Conservation (phyloP, 2,113 vertebrate genomes). For the Bucco capensis region DNA sequence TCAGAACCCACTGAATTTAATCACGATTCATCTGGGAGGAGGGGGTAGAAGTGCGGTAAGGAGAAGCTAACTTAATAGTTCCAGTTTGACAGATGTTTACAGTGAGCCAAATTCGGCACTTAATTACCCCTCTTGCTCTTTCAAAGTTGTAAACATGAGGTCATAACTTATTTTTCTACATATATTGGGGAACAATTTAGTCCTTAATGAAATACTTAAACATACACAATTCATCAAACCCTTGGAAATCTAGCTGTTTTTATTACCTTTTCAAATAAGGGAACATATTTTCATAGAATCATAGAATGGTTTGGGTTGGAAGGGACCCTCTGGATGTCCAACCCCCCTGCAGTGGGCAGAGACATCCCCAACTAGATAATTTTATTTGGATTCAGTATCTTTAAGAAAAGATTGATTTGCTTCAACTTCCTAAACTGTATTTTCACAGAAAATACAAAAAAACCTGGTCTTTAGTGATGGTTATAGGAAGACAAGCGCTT, state of each 20-base stretch:
- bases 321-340: no score
- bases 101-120: neutral
- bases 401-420: neutral
- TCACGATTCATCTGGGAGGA: neutral
- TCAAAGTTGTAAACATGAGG: neutral
- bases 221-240: neutral
- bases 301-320: no score
- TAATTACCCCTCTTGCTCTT: neutral
- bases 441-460: neutral
- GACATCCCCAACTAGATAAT: no score
- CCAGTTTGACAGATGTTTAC: neutral
- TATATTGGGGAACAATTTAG: neutral
- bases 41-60: neutral
- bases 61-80: neutral
- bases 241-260: neutral
- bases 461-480: neutral
- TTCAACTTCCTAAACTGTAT: neutral
- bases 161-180: neutral
- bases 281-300: neutral
- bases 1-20: neutral
- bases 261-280: neutral
- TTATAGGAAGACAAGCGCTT: neutral
- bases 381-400: neutral
- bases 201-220: neutral
- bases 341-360: no score